phyloP scores from a whole-genome alignment of 2,888 invertebrate species.

The Horisme vitalbata region DNA sequence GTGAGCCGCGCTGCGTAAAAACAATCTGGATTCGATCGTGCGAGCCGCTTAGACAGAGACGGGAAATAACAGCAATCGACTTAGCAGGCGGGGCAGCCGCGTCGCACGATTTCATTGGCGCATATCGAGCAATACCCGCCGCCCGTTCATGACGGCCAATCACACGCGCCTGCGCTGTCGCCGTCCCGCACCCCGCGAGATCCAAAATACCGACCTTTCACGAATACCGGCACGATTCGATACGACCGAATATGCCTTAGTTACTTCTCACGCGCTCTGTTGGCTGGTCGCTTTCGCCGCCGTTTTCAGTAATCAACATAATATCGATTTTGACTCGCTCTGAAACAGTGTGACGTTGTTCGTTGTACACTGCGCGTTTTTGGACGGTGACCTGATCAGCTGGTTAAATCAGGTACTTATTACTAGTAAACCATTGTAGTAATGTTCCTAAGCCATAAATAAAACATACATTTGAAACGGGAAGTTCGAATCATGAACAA shows the following conservation, averaged over 20 bases:
- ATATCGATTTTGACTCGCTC: constrained; percentile 35
- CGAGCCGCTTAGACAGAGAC: constrained; percentile 58
- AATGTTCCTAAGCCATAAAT: constrained; percentile 25
- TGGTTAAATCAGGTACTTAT: constrained; percentile 51
- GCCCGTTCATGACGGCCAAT: constrained; percentile 64
- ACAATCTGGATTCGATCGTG: constrained; percentile 65
- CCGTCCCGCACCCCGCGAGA: constrained; percentile 68
- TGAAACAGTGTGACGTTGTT: constrained; percentile 32
- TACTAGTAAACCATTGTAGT: constrained; percentile 6
- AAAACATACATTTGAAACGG: constrained; percentile 31
- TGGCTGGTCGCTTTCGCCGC: constrained; percentile 69
- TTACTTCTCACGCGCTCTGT: constrained; percentile 75
- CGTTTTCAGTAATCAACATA: constrained; percentile 53
- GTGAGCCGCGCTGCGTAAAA: constrained; percentile 66
- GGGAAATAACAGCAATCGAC: constrained; percentile 49
- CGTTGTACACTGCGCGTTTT: constrained; percentile 30
- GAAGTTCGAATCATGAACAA: constrained; percentile 39
- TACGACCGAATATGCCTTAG: constrained; percentile 82
- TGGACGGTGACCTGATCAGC: constrained; percentile 26
- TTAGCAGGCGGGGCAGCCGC: constrained; percentile 64
- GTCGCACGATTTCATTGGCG: constrained; percentile 60
- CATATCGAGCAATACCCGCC: constrained; percentile 58
- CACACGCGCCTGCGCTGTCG: constrained; percentile 41
- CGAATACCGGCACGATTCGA: constrained; percentile 79
- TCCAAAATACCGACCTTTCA: constrained; percentile 77